Conservation (phyloP, 2,888 invertebrate species). For the Andrena dorsata region DNA sequence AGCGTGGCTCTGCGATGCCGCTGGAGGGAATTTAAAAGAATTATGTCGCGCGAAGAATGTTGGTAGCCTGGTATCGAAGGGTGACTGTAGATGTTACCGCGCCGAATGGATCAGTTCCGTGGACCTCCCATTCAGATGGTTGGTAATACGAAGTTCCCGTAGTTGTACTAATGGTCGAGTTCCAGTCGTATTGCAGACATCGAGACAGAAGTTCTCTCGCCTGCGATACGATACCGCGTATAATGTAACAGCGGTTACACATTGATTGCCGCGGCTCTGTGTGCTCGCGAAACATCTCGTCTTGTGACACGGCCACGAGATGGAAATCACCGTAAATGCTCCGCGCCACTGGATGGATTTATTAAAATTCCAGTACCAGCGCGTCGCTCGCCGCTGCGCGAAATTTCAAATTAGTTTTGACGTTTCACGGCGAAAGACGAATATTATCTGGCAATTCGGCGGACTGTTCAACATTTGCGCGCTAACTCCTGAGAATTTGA, state of each 20-base stretch:
- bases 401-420: conserved; percentile 63
- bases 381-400: conserved; percentile 13
- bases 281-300: conserved; percentile 21
- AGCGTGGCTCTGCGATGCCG: conserved; percentile 2
- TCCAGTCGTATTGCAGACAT: conserved; percentile 14
- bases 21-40: conserved; percentile 42
- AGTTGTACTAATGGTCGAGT: conserved; percentile 39
- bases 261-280: conserved; percentile 44
- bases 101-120: conserved; percentile 44
- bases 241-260: conserved; percentile 33
- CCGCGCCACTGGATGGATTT: conserved; percentile 51
- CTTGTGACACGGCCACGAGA: conserved; percentile 16
- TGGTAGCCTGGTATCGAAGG: conserved; percentile 15
- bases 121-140: conserved; percentile 12
- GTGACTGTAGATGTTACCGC: conserved; percentile 31
- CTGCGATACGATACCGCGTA: conserved; percentile 8
- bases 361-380: conserved; percentile 56
- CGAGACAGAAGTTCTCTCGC: conserved; percentile 38
- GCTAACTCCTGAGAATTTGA: conserved; percentile 44
- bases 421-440: conserved; percentile 51
- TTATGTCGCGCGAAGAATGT: conserved; percentile 30
- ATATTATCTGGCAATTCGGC: conserved; percentile 28
- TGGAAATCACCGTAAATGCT: conserved; percentile 45
- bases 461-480: conserved; percentile 21
- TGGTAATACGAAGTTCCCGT: conserved; percentile 42